A percentile compares a stretch with the other conserved stretches of the same genome.
Evolutionary conservation across 2,797 vertebrate genomes (phyloP).

Genomic region (Phrynocephalus forsythii): DNA sequence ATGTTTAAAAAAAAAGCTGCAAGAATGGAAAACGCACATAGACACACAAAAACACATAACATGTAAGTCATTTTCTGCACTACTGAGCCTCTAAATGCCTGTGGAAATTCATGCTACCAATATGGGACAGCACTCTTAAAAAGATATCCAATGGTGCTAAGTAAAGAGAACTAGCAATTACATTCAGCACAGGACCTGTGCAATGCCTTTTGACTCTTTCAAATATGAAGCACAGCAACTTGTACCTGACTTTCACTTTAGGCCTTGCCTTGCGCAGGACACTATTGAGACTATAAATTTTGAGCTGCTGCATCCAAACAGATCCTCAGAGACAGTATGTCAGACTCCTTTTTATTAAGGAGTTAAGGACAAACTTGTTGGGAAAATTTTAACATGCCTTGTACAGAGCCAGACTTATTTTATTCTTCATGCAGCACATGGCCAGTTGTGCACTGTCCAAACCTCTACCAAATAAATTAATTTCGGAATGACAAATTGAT

Average conservation of each 20-base stretch:
- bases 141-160: too few species aligned
- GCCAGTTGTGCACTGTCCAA: too few species aligned
- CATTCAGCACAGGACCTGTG: background rate
- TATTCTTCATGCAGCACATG: background rate
- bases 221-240: background rate
- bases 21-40: background rate
- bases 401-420: background rate
- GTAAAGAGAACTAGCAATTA: background rate
- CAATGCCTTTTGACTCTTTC: background rate
- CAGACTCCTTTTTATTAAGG: slow-evolving; percentile 10
- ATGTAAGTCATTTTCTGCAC: background rate
- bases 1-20: too few species aligned
- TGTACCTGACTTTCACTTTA: background rate
- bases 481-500: background rate
- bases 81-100: background rate
- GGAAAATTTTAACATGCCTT: background rate
- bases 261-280: background rate
- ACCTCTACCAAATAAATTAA: background rate
- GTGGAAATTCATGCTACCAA: too few species aligned
- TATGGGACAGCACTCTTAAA: too few species aligned
- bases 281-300: background rate
- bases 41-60: background rate
- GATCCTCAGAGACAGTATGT: background rate
- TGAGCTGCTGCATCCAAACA: background rate
- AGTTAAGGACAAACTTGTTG: background rate